A percentile compares a stretch with the other conserved stretches of the same genome.
phyloP scores from a whole-genome alignment of 2,113 vertebrate genomes.

The Callaeas wilsoni region DNA sequence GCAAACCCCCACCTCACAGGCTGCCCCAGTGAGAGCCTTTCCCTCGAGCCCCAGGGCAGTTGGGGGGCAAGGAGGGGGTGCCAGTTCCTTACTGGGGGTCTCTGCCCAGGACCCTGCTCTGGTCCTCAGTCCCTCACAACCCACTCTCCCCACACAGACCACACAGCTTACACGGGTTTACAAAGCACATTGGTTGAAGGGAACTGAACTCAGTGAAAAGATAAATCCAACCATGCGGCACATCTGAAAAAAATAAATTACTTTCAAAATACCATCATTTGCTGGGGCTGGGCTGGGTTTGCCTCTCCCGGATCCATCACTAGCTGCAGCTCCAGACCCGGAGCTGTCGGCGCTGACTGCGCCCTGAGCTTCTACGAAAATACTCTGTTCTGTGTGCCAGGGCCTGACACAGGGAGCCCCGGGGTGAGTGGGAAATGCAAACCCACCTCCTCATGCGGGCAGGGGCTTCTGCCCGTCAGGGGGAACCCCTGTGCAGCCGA shows the following conservation, averaged over 20 bases:
- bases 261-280: constrained; percentile 64
- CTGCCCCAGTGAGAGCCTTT: not conserved
- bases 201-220: constrained; percentile 20
- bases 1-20: not conserved
- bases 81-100: not conserved
- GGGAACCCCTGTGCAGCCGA: not conserved
- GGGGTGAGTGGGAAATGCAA: not conserved
- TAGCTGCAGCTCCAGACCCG: not conserved
- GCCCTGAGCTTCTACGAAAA: not conserved
- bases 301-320: not conserved
- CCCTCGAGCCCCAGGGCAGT: not conserved
- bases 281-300: constrained; percentile 31
- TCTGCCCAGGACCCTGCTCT: not conserved
- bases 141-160: not conserved
- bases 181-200: constrained; percentile 41
- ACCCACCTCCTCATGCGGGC: not conserved
- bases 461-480: not conserved
- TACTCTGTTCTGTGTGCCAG: not conserved
- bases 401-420: not conserved
- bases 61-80: not conserved
- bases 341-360: not conserved
- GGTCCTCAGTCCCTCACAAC: not conserved
- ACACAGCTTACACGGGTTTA: constrained; percentile 9
- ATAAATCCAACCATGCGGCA: constrained; percentile 34
- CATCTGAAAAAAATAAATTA: constrained; percentile 69